A percentile compares a stretch with the other conserved stretches of the same genome.
Conservation (phyloP, 2,113 vertebrate genomes). For the chimpanzee (Pan troglodytes) region NHGRI_mPanTro3-v2.1_pri NC_072398.2:173514501-173515000, state of each 20-base stretch:
- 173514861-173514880: conserved; percentile 60
- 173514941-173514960: conserved; percentile 78
- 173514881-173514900: conserved; percentile 74
- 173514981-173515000: conserved; percentile 74
- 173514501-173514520: not conserved
- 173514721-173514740: not conserved
- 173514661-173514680: not conserved
- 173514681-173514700: not conserved
- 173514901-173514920: conserved; percentile 49
- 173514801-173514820: conserved; percentile 53
- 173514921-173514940: conserved; percentile 76
- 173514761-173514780: conserved; percentile 33
- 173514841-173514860: conserved; percentile 71
- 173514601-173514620: not conserved
- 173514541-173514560: not conserved
- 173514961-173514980: conserved; percentile 74
- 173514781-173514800: conserved; percentile 54
- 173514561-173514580: not conserved
- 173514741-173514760: not conserved
- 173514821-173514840: conserved; percentile 56
- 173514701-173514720: not conserved
- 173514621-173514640: not conserved
- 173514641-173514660: not conserved
- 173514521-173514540: not conserved
- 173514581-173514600: not conserved